Evolutionary conservation across 2,113 vertebrate species (phyloP), one percentile per base, ranked within the genome.

Genomic region (Merops nubicus): DNA sequence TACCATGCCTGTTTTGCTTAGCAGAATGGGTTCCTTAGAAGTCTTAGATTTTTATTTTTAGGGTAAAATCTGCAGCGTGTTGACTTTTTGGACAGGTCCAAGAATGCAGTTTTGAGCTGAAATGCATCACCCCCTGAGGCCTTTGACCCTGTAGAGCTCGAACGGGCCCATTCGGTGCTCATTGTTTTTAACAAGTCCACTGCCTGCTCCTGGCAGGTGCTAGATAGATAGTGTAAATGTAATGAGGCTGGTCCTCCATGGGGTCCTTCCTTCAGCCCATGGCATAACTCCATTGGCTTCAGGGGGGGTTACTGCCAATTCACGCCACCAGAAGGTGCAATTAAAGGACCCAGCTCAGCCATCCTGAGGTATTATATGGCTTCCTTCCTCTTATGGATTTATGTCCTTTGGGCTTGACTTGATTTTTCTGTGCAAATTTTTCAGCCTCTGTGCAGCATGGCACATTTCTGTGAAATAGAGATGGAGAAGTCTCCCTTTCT

Each of bases 351-450:
- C 54, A 91, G 50, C 59, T 91, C 5, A 4, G 63, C 68, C 47
- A 56, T 77, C 34, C 33, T 51, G 25, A 70, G 64, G 33, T 63
- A 77, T 64, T 70, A 50, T 16, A 59, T n/a, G 16, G 25, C 56
- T 91, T 94, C 43, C 68, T 81, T 80, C 63, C 20, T 78, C 40
- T 56, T 48, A 2, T 54, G n/a, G 38, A 48, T 93, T 94, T 82
- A 76, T 90, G 59, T 70, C 56, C 76, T 88, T 86, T 92, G 80
- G 21, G 38, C 83, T 92, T 69, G 43, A 68, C 69, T 85, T 77
- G 34, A 51, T 62, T 88, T 85, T 69, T 54, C 50, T 11, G 3
- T 17, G 45, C 6, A 62, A 90, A 19, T 51, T 43, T 78, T 94
- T 73, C 50, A 88, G 34, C 22, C 21, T 69, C n/a, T 50, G 38